Conservation (phyloP, 1,140 invertebrate genomes). For the Aphis craccivora region DNA sequence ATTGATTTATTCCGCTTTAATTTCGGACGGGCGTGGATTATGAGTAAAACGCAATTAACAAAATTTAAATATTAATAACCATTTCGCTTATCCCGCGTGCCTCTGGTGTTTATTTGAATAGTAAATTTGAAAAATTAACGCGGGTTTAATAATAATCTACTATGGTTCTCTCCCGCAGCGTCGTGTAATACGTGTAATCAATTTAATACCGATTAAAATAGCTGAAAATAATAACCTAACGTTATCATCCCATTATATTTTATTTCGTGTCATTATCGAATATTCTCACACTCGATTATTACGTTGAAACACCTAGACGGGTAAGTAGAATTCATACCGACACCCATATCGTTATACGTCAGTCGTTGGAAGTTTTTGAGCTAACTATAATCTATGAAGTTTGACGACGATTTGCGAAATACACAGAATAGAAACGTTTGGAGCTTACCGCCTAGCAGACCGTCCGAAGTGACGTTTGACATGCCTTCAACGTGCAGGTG, state of each 20-base stretch:
- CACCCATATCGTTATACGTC: too few species aligned
- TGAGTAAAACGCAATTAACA: slow-evolving; percentile 17
- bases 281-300: too few species aligned
- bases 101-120: not conserved
- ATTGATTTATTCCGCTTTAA: not conserved
- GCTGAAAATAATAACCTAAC: too few species aligned
- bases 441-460: slow-evolving; percentile 27
- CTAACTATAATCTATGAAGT: too few species aligned
- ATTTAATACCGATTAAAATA: not conserved
- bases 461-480: slow-evolving; percentile 19
- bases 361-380: too few species aligned
- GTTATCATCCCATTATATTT: not conserved
- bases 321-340: too few species aligned
- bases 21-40: not conserved
- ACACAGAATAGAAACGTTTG: too few species aligned
- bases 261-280: not conserved
- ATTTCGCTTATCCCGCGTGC: not conserved
- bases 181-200: not conserved
- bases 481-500: slow-evolving; percentile 21
- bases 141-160: not conserved
- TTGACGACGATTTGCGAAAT: too few species aligned
- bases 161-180: too few species aligned
- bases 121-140: not conserved
- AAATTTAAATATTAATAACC: slow-evolving; percentile 15
- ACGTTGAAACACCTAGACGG: too few species aligned